phyloP scores from a whole-genome alignment of 2,888 invertebrate genomes.

The Drosophila colorata region DNA sequence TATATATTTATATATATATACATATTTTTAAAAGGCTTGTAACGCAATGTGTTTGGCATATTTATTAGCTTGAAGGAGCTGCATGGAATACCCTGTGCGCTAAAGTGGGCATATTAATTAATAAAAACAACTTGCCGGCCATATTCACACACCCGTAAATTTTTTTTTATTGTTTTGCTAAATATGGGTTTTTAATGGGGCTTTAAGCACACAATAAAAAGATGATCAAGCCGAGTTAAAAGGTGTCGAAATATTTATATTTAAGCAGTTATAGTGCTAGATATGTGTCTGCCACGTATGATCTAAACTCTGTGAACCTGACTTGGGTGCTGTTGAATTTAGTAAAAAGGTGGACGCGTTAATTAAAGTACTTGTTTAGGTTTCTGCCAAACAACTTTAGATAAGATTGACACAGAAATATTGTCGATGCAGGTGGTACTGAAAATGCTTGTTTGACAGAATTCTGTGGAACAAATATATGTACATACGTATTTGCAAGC shows the following conservation, averaged over 20 bases:
- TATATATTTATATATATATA: neutral
- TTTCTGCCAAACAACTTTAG: conserved; percentile 4
- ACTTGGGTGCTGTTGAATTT: neutral
- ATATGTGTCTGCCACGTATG: conserved; percentile 1
- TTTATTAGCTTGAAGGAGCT: conserved; percentile 19
- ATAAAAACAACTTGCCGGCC: neutral
- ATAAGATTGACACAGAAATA: conserved; percentile 19
- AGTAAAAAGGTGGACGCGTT: neutral
- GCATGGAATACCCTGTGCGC: neutral
- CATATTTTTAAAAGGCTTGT: conserved; percentile 38
- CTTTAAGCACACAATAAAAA: neutral
- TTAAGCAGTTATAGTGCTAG: neutral
- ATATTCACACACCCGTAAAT: neutral
- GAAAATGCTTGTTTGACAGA: neutral
- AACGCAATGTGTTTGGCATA: conserved; percentile 29
- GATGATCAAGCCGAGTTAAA: neutral
- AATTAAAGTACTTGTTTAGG: conserved; percentile 13
- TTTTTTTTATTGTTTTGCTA: neutral
- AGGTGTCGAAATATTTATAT: neutral
- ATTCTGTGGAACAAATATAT: neutral
- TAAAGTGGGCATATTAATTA: conserved; percentile 16
- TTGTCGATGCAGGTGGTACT: neutral
- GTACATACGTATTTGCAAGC: too few relatives aligned
- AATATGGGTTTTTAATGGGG: neutral
- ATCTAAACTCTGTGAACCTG: conserved; percentile 7